Conservation (phyloP, 2,113 vertebrate genomes). For the Crypturellus undulatus region DNA sequence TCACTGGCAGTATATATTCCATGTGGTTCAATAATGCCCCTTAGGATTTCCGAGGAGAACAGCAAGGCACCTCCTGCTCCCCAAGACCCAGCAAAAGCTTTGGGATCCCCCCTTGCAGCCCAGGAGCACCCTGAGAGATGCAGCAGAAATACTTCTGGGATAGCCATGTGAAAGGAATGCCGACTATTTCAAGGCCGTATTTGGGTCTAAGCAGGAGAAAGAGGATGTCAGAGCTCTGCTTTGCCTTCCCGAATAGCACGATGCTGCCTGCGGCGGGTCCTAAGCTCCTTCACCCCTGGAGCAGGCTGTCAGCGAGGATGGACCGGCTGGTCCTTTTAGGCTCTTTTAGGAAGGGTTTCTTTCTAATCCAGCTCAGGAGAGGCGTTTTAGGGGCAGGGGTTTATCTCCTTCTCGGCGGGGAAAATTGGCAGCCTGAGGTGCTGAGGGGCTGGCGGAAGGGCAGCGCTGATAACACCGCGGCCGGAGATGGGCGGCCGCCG, state of each 20-base stretch:
- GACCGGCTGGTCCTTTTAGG: conserved; percentile 7
- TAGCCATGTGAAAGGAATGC: background rate
- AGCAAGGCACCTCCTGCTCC: background rate
- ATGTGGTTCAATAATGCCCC: fast-evolving
- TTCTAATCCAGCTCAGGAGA: background rate
- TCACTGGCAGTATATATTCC: fast-evolving
- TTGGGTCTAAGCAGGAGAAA: background rate
- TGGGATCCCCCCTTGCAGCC: background rate
- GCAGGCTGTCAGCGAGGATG: fast-evolving
- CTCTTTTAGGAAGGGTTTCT: background rate
- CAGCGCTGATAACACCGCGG: background rate
- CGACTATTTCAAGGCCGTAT: background rate
- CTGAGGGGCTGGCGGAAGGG: background rate
- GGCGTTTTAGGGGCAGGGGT: background rate
- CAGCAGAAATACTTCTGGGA: background rate
- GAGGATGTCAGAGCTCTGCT: background rate
- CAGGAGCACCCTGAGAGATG: background rate
- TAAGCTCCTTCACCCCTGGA: conserved; percentile 12
- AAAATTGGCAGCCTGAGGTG: background rate
- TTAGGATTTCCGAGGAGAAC: background rate
- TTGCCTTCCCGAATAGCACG: background rate
- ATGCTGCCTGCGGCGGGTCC: too few species aligned
- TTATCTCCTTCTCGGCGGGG: conserved; percentile 8
- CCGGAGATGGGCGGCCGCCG: fast-evolving
- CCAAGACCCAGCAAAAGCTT: fast-evolving